A percentile compares a stretch with the other conserved stretches of the same genome.
Conservation (phyloP, 2,797 vertebrate genomes). For the Sciurus vulgaris region DNA sequence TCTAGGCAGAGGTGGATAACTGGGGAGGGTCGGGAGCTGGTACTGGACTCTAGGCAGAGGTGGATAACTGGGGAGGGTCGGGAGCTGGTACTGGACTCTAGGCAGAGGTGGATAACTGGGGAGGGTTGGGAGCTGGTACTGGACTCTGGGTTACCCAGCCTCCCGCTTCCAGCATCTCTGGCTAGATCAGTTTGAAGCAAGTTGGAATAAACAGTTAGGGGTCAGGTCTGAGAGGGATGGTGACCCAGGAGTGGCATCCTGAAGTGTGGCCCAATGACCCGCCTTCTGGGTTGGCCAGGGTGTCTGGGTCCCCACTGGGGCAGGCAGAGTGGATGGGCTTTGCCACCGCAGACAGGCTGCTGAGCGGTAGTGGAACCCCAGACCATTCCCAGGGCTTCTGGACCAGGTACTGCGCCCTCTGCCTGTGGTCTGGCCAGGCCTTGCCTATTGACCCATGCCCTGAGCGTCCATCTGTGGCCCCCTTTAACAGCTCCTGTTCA, state of each 20-base stretch:
- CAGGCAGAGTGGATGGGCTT: not conserved
- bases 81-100: not conserved
- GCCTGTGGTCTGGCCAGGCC: not conserved
- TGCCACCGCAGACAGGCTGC: not conserved
- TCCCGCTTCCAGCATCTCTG: not conserved
- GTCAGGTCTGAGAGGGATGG: not conserved
- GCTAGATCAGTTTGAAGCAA: not conserved
- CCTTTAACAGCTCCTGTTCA: not conserved
- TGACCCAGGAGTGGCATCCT: fast-evolving
- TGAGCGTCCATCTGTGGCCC: not conserved
- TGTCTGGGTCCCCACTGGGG: not conserved
- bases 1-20: not conserved
- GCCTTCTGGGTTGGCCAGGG: too few relatives aligned
- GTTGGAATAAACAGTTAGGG: not conserved
- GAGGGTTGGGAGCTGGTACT: not conserved
- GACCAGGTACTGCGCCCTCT: too few relatives aligned
- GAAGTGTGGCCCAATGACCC: too few relatives aligned
- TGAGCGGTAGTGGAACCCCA: not conserved
- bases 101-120: not conserved
- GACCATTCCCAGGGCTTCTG: too few relatives aligned
- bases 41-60: not conserved
- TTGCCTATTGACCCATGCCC: not conserved
- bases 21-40: not conserved
- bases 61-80: fast-evolving
- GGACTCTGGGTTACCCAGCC: not conserved